These are phyloP conservation scores for Melanitta fusca DNA, from an alignment of 2,797 vertebrate species.

Conservation along the genomic window DNA sequence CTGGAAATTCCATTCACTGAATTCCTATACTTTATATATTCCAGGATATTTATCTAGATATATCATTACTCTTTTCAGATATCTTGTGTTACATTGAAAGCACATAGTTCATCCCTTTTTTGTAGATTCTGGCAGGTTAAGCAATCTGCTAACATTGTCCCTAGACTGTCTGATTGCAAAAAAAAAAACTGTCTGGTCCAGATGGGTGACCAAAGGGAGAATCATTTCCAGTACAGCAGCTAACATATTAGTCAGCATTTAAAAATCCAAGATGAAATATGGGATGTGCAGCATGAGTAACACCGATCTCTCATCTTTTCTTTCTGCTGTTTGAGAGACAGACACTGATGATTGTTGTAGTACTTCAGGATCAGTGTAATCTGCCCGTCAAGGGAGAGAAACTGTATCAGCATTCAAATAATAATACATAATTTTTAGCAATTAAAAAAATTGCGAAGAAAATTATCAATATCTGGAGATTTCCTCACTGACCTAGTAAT, in stretches of 20 bases:
- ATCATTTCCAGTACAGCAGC: not conserved
- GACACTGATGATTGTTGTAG: not conserved
- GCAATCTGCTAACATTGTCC: not conserved
- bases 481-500: not conserved
- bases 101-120: not conserved
- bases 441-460: not conserved
- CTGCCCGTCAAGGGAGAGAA: constrained; percentile 22
- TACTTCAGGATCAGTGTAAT: not conserved
- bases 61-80: not conserved
- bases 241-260: constrained; percentile 22
- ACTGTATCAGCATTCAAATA: not conserved
- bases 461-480: not conserved
- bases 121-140: not conserved
- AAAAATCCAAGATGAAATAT: constrained; percentile 1
- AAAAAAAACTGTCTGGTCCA: constrained; percentile 3
- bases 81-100: not conserved
- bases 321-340: not conserved
- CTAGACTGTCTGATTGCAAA: not conserved
- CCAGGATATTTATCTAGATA: not conserved
- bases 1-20: not conserved
- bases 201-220: constrained; percentile 1
- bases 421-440: not conserved
- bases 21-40: not conserved
- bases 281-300: not conserved
- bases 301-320: not conserved